Evolutionary conservation across 2,113 vertebrate species (phyloP), one percentile per base, ranked within the genome.

Genomic region (Paralichthys olivaceus): DNA sequence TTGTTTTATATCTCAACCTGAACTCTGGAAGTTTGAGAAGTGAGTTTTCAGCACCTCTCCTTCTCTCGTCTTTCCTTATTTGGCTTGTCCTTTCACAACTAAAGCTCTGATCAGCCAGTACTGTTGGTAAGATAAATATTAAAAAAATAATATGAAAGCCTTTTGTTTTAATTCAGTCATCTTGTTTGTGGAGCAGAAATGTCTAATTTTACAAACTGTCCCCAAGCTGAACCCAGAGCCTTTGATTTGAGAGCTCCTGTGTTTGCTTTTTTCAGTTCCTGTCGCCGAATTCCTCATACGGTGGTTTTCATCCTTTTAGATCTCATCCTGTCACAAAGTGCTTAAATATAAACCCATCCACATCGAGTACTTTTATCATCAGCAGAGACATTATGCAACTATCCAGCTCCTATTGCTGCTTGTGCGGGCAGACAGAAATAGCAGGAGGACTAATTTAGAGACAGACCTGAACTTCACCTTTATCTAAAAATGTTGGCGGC

Each of bases 331-430:
- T 81, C 73, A 72, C 72, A 84, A 69, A 61, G 65, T 74, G 64
- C 83, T 85, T 88, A 86, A 89, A 89, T 87, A 86, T 84, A 87
- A 91, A 81, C 72, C 72, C 61, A 53, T 43, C 53, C 65, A 67
- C 75, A 86, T 90, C 80, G 68, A 76, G 55, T 63, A 13, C 71
- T 34, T 34, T 86, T 77, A 55, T 53, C 53, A 68, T 87, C 85
- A 69, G 43, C 69, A 4, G 77, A 69, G 81, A 71, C 22, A 75
- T 88, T 85, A 88, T 66, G 82, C 74, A 89, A 84, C 71, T 28
- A 47, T 69, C 69, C 72, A 55, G 53, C 83, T 76, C 74, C 19
- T 47, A 7, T 67, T 3, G 7, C 53, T 65, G 22, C 62, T 29
- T 15, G 29, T 32, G 65, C 17, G 32, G 63, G 28, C 9, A 56